These are phyloP conservation scores for Patagioenas fasciata DNA, from an alignment of 2,113 vertebrate species.

Conservation along the genomic window DNA sequence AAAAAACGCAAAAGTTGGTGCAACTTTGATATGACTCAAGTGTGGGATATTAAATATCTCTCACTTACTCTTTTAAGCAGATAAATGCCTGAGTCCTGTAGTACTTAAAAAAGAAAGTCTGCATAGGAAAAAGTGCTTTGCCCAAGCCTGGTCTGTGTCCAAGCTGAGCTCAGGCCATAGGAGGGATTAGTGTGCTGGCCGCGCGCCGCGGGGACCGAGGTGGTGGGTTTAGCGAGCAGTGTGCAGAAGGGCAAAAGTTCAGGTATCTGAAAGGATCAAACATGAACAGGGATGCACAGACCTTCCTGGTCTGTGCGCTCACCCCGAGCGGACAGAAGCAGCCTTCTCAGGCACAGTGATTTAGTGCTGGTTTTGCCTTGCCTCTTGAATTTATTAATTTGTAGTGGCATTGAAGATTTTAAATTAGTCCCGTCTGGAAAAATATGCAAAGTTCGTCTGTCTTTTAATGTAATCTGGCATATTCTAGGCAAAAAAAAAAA, in stretches of 20 bases:
- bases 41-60: neutral
- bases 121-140: neutral
- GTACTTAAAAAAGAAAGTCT: neutral
- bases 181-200: neutral
- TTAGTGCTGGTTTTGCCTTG: neutral
- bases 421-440: neutral
- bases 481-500: neutral
- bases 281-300: neutral
- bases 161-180: neutral
- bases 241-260: neutral
- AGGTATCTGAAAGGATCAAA: neutral
- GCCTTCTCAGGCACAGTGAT: neutral
- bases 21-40: neutral
- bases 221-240: neutral
- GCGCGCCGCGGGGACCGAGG: rapidly evolving
- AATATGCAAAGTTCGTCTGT: neutral
- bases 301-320: neutral
- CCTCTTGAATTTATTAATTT: neutral
- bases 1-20: neutral
- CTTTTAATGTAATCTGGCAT: neutral
- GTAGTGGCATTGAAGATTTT: neutral
- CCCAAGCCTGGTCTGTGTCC: neutral
- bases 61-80: neutral
- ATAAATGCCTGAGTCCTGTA: neutral
- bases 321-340: neutral